phyloP scores from a whole-genome alignment of 2,113 vertebrate species.

The Pseudonaja textilis region DNA sequence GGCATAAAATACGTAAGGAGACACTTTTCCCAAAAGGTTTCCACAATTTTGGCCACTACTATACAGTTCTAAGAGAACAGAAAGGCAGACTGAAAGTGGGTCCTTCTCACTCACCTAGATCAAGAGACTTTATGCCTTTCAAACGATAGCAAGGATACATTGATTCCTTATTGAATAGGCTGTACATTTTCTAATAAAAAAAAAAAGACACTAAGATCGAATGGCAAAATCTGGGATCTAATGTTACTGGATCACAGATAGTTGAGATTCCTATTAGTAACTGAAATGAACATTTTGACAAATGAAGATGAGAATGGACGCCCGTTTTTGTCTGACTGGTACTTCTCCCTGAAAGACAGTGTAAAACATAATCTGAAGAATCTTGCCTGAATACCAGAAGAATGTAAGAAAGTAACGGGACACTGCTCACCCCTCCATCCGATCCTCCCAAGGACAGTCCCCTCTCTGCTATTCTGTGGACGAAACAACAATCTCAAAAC shows the following conservation, averaged over 20 bases:
- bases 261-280: neutral
- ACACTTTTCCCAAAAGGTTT: no score
- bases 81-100: neutral
- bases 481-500: slow-evolving; percentile 57
- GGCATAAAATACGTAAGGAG: no score
- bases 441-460: slow-evolving; percentile 91
- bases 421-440: slow-evolving; percentile 90
- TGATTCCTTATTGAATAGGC: neutral
- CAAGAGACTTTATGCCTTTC: neutral
- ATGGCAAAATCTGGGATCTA: slow-evolving; percentile 16
- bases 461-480: slow-evolving; percentile 86
- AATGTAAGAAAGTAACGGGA: slow-evolving; percentile 43
- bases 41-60: no score
- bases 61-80: neutral
- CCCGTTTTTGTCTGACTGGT: neutral
- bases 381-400: slow-evolving; percentile 40
- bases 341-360: slow-evolving; percentile 1
- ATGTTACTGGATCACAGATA: neutral
- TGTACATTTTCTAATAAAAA: neutral
- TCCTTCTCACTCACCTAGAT: neutral
- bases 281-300: neutral
- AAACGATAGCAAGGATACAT: neutral
- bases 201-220: neutral
- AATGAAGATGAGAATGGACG: neutral
- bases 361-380: slow-evolving; percentile 23